Conservation (phyloP, 2,888 invertebrate genomes). For the Eupeodes latifasciatus region DNA sequence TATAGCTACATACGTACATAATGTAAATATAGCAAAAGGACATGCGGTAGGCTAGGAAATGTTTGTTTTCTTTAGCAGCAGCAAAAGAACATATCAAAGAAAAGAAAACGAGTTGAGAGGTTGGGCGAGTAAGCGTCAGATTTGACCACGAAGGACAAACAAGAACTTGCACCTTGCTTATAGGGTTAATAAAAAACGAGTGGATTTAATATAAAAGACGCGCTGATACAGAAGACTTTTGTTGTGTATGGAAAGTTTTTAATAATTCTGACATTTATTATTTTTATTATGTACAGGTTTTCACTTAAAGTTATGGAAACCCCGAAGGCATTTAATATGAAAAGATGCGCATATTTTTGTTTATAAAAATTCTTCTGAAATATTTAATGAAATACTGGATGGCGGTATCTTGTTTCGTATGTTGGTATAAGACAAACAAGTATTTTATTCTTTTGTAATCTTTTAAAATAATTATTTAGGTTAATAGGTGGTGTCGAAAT, state of each 20-base stretch:
- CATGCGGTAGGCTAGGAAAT: neutral
- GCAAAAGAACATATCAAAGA: neutral
- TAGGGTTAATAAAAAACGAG: too few relatives aligned
- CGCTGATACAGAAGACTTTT: neutral
- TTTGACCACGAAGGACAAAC: conserved; percentile 51
- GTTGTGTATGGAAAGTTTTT: neutral
- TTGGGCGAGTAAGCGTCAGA: conserved; percentile 29
- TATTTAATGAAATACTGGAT: too few relatives aligned
- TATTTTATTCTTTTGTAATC: too few relatives aligned
- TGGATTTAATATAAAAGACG: neutral
- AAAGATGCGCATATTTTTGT: too few relatives aligned
- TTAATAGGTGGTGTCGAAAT: too few relatives aligned
- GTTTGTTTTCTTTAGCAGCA: neutral
- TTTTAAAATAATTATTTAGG: too few relatives aligned
- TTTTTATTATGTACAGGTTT: conserved; percentile 8
- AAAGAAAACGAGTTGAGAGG: neutral
- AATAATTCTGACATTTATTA: conserved; percentile 20
- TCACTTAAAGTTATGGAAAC: too few relatives aligned
- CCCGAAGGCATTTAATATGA: too few relatives aligned
- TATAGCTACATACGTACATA: neutral
- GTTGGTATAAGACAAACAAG: too few relatives aligned
- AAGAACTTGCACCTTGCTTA: conserved; percentile 6
- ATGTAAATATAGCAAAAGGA: too few relatives aligned
- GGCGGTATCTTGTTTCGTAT: too few relatives aligned
- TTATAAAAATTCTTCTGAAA: too few relatives aligned